Evolutionary conservation across 2,797 vertebrate species (phyloP).

Genomic region (Zenarchopterus dispar): DNA sequence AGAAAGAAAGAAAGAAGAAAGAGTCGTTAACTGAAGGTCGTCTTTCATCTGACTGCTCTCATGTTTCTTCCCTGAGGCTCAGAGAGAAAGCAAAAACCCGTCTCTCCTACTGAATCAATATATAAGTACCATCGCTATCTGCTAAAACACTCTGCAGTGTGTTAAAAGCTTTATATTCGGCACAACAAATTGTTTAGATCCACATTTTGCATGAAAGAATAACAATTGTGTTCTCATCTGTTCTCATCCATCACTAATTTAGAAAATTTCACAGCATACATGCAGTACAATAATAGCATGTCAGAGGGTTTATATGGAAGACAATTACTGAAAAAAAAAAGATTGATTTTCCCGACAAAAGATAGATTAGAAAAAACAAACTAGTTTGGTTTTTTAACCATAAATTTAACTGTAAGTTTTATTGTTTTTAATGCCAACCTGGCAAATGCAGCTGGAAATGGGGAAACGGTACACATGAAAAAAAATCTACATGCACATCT

Average conservation of each 20-base stretch:
- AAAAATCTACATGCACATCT: no score
- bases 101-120: conserved; percentile 52
- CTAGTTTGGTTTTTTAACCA: no score
- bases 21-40: conserved; percentile 43
- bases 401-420: no score
- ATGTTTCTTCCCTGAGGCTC: conserved; percentile 63
- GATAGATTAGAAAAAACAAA: no score
- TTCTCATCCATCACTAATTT: background rate
- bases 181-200: background rate
- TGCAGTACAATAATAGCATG: no score
- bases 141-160: conserved; percentile 4
- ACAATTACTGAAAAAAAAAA: no score
- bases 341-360: no score
- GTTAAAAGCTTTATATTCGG: conserved; percentile 2
- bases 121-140: conserved; percentile 23
- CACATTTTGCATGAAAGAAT: background rate
- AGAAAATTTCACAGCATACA: no score
- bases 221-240: background rate
- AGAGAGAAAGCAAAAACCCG: conserved; percentile 52
- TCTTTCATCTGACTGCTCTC: conserved; percentile 64
- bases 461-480: no score
- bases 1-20: conserved; percentile 12
- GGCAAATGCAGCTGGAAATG: no score
- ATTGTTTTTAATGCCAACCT: no score
- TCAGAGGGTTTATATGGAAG: background rate